Evolutionary conservation across 2,113 vertebrate species (phyloP), one percentile per base, ranked within the genome.

Genomic region (Rattus rattus): DNA sequence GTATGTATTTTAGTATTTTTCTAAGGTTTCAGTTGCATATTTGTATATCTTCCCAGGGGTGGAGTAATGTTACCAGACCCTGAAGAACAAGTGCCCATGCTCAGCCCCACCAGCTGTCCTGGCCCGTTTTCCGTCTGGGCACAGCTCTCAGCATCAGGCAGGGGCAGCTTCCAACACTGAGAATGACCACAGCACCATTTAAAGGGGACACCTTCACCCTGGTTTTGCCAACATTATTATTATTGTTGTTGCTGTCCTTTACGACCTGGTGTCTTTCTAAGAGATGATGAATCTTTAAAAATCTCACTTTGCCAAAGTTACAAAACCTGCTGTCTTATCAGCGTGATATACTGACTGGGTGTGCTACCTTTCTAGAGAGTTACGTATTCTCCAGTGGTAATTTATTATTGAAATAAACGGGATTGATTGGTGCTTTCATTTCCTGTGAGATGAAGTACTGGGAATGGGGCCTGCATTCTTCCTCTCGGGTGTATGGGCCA

Each of bases 1-100:
- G n/a, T 90, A 90, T 92, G 93, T 96, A 95, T 88, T 97, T 97
- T 97, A 98, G 97, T 96, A 97, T 95, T 92, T 96, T 96, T 81
- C 95, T 95, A 95, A 81, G 43, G 83, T 94, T 97, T 97, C 90
- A 90, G 90, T 80, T 76, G 95, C 96, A 96, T 95, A 94, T 96
- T 97, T 97, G 93, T 96, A 94, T 97, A 94, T 95, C 93, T 98
- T 96, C 94, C 95, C 93, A 90, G 28, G 75, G 75, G 90, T 94
- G 36, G 93, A 87, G 49, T 96, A 79, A 90, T 54, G 86, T 96
- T 96, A 94, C 87, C 63, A 94, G 83, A 69, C 84, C 83, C 93
- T 5, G 72, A 91, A 92, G 79, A 70, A 43, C 88, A 96, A 91
- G 39, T 17, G 2, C 1, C 5, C 0, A 0, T 63, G 43, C 73